phyloP scores from a whole-genome alignment of 35 echinoderm and acorn worm species.

The Lytechinus variegatus region DNA sequence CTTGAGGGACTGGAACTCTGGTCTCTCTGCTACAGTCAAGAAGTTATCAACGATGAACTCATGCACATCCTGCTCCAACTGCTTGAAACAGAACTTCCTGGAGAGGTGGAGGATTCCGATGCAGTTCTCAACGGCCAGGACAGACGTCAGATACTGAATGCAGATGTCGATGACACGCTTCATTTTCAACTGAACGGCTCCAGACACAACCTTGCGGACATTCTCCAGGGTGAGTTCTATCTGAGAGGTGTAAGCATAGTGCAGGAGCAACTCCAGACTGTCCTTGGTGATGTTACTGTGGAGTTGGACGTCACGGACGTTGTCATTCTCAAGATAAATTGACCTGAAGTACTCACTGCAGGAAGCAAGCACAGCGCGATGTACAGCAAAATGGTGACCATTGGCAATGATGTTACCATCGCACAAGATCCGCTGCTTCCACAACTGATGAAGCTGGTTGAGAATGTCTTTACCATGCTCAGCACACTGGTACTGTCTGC shows the following conservation, averaged over 20 bases:
- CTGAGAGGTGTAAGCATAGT: conserved; percentile 92
- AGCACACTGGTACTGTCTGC: conserved; percentile 59
- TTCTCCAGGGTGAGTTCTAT: conserved; percentile 84
- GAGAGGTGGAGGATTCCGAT: conserved; percentile 78
- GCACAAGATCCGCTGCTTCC: conserved; percentile 80
- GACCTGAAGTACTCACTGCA: conserved; percentile 92
- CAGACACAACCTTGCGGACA: conserved; percentile 67
- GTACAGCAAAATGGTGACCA: conserved; percentile 75
- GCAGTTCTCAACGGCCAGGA: conserved; percentile 76
- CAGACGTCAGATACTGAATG: conserved; percentile 67
- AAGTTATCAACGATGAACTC: conserved; percentile 89
- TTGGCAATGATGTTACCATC: conserved; percentile 85
- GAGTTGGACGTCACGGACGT: conserved; percentile 80
- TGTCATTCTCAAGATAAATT: conserved; percentile 82
- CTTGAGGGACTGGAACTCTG: conserved; percentile 73
- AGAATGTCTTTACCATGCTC: conserved; percentile 77
- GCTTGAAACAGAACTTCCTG: conserved; percentile 60
- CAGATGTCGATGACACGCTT: conserved; percentile 72
- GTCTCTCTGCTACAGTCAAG: conserved; percentile 58
- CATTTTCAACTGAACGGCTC: conserved; percentile 76
- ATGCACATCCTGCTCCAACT: conserved; percentile 61
- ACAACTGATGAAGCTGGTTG: conserved; percentile 60
- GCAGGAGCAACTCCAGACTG: conserved; percentile 77
- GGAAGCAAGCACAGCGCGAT: conserved; percentile 81
- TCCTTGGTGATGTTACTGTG: conserved; percentile 68